A percentile compares a stretch with the other conserved stretches of the same genome.
Conservation (phyloP, 2,113 vertebrate species). For the Clarias gariepinus region DNA sequence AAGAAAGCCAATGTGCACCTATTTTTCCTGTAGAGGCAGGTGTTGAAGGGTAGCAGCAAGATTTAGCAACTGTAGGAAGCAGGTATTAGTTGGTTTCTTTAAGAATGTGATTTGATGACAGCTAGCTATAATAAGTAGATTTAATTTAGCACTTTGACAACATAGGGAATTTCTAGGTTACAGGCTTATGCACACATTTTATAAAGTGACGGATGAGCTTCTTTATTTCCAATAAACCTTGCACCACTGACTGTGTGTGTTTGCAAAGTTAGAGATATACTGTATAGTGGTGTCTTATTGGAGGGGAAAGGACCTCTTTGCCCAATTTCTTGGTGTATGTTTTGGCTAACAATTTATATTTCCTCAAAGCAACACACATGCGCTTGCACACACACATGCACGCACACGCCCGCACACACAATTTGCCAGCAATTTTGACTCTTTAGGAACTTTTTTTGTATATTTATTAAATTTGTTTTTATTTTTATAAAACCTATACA, state of each 20-base stretch:
- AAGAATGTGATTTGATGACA: neutral
- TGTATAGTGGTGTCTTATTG: neutral
- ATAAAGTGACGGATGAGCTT: constrained; percentile 6
- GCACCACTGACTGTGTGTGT: neutral
- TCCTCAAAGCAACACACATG: constrained; percentile 1
- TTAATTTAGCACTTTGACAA: neutral
- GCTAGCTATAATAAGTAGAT: neutral
- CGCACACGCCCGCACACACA: constrained; percentile 37
- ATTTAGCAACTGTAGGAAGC: neutral
- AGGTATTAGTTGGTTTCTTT: neutral
- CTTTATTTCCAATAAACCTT: constrained; percentile 3
- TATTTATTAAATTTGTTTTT: neutral
- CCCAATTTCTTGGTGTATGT: neutral
- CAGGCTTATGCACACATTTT: neutral
- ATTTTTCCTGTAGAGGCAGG: neutral
- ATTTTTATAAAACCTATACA: neutral
- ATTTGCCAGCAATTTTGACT: neutral
- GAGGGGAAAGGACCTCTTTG: neutral
- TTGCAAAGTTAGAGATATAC: neutral
- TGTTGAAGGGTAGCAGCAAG: neutral
- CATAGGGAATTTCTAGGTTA: neutral
- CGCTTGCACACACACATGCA: neutral
- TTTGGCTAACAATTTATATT: constrained; percentile 19
- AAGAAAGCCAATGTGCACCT: constrained; percentile 1
- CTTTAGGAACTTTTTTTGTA: neutral